Evolutionary conservation across 2,888 invertebrate species (phyloP), one percentile per base, ranked within the genome.

Genomic region (Parasteatoda lunata): DNA sequence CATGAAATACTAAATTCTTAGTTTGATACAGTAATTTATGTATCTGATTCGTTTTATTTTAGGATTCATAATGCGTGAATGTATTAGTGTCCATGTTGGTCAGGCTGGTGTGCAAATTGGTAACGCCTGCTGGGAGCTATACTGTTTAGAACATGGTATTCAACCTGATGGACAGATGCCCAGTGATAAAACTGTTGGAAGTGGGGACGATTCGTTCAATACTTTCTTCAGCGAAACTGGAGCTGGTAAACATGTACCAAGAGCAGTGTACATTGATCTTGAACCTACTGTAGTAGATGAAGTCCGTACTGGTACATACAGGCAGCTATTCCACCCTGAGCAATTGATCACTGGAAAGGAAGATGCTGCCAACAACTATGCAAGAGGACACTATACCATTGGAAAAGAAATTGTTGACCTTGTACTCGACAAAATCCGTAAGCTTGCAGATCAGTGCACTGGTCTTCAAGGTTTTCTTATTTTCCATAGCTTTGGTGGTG

Each of bases 221-320:
- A 93, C 93, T 13, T 93, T 93, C 91, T 93, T 93, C 91, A 92
- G 92, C 89, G 93, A 97, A 91, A 97, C 97, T 5, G 96, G 94
- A 89, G 93, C 95, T 80, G 97, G 97, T 11, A 97, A 97, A 92
- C 96, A 96, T 93, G 97, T 97, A 75, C 97, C 97, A 0, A 93
- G 97, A 88, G 95, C 95, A 1, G 84, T 84, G 0, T 96, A 97
- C 94, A 95, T 97, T 80, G 97, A 97, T 91, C 93, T 97, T 89
- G 97, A 97, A 92, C 95, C 96, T 68, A 97, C 97, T 75, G 97
- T 97, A 73, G 95, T 97, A 75, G 92, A 92, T 89, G 92, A 92
- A 89, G 91, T 92, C 77, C 91, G 92, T 72, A 92, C 92, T 70
- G 93, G 93, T 73, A 91, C 92, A 45, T 93, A 93, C 91, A 90